These are phyloP conservation scores for Trogon surrucura DNA, from an alignment of 2,113 vertebrate genomes.

Conservation along the genomic window DNA sequence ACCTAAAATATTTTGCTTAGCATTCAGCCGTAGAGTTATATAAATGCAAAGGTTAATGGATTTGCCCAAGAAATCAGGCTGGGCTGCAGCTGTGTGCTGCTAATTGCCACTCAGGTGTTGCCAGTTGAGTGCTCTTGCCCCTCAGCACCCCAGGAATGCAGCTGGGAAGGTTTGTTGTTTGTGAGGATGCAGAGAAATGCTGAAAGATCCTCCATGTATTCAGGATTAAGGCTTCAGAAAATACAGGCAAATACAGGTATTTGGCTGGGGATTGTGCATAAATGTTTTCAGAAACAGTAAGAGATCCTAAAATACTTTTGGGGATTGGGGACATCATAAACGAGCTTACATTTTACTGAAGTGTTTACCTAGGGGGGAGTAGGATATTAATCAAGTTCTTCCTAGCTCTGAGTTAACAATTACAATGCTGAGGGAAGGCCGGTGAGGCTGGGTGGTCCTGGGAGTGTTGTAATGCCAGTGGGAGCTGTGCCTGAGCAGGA, in stretches of 20 bases:
- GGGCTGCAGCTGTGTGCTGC: background rate
- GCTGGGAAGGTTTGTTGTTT: fast-evolving
- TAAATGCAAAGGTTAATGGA: background rate
- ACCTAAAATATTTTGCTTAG: background rate
- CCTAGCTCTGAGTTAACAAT: too few species aligned
- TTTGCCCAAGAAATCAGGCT: background rate
- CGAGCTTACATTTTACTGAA: too few species aligned
- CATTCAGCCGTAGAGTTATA: background rate
- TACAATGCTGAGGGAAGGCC: too few species aligned
- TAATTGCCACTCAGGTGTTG: background rate
- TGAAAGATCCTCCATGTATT: fast-evolving
- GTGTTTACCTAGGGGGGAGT: too few species aligned
- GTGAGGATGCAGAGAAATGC: background rate
- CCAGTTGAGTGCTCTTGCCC: background rate
- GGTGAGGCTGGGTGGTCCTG: too few species aligned
- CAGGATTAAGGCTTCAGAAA: background rate
- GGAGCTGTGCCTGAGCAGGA: too few species aligned
- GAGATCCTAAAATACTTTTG: too few species aligned
- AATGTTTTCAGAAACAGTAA: background rate
- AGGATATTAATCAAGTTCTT: too few species aligned
- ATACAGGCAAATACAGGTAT: background rate
- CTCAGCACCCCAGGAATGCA: too few species aligned
- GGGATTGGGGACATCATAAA: background rate
- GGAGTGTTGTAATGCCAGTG: too few species aligned
- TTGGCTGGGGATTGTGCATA: background rate